Base-by-base conservation (phyloP, 2,888 invertebrate genomes). In the Drosophila mulleri region DNA sequence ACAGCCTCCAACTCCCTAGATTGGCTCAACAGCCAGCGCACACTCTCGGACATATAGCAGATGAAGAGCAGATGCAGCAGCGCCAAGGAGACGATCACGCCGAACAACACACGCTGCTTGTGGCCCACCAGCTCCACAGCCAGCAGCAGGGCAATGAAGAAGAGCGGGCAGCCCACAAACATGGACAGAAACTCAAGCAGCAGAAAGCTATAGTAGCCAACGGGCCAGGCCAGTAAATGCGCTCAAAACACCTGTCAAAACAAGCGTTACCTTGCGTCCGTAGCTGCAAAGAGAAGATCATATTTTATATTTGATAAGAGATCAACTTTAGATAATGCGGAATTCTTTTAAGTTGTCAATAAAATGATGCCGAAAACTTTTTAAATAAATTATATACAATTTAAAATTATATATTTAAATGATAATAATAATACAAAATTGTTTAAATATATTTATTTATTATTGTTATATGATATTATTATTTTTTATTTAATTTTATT, bases 51-150 rank as follows among this genome's bases (percentile, higher is more conserved):
- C 32, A 96, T 90, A 29, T 96, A 85, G 93, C 95, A 94, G 83
- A 95, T 94, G 91, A 96, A 96, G 9, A 94, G 91, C 71, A 96
- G 93, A 72, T 96, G 94, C 35, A 96, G 91, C 73, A 96, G 93
- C 26, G 95, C 95, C 9, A 95, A 94, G 59, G 95, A 95, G 39
- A 96, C 94, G 59, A 96, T 93, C 44, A 96, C 94, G 57, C 96
- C 95, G 2, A 95, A 95, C 39, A 96, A 91, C 16, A 96, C 95
- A 52, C 97, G 94, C 70, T 95, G 95, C 73, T 95, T 94, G 29
- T 96, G 96, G 0, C 96, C 96, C 41, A 96, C 95, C 93, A 96
- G 94, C 92, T 97, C 97, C 80, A 97, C 92, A 94, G 96, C 96
- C 68, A 91, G 57, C 82, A 97, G 95, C 90, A 96, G 96, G 53